Evolutionary conservation across 2,888 invertebrate genomes (phyloP), one percentile per base, ranked within the genome.

Genomic region (Drosophila kuntzei): DNA sequence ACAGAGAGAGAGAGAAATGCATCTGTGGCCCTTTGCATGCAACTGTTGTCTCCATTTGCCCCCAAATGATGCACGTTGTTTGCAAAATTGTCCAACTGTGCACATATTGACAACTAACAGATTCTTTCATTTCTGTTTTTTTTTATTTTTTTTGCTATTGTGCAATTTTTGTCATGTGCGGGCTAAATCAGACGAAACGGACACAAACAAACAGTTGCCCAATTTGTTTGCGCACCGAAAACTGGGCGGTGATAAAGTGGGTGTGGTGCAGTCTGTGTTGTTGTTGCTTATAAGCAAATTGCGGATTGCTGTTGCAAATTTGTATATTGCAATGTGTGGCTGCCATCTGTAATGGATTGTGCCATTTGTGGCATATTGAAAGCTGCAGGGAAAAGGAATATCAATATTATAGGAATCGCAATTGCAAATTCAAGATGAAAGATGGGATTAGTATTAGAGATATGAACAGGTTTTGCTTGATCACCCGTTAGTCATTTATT

Each of bases 91-190:
- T 69, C 79, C 76, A 73, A 76, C 74, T 76, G 78, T 78, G 76
- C 85, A 66, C 79, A 78, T 74, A 80, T 76, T 83, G 87, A 80
- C 80, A 80, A 66, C 70, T 76, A 70, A 83, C 87, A 83, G 83
- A 86, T 80, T n/a, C n/a, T n/a, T n/a, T n/a, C n/a, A n/a, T n/a
- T n/a, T n/a, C n/a, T n/a, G n/a, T n/a, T n/a, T n/a, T n/a, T n/a
- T n/a, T n/a, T n/a, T n/a, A n/a, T n/a, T 80, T 80, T 80, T 80
- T 76, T 64, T 78, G 66, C 61, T 47, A 71, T 86, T 86, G 83
- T 84, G 79, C 63, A 80, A 68, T 77, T 68, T 83, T 87, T 80
- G 74, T 83, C 87, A 80, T 83, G 73, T 80, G 84, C 80, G 77
- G 87, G 80, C 77, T 76, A 73, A 80, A 67, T 75, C 75, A 75